Conservation (phyloP, 2,113 vertebrate genomes). For the Astatoreochromis straeleni region DNA sequence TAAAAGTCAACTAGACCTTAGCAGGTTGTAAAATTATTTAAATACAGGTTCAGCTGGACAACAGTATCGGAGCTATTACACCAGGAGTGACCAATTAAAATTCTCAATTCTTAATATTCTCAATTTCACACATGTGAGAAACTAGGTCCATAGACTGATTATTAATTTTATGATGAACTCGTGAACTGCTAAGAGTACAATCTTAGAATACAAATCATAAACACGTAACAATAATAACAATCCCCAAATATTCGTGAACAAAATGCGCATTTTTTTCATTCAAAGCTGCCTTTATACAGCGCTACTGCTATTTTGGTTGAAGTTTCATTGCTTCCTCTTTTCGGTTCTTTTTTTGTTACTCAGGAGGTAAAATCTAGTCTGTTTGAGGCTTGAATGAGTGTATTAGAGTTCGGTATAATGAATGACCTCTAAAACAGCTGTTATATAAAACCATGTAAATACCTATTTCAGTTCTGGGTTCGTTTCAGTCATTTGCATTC, state of each 20-base stretch:
- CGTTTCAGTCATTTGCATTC: not conserved
- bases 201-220: not conserved
- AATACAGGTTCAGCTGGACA: not conserved
- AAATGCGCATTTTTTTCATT: not conserved
- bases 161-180: not conserved
- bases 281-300: not conserved
- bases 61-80: not conserved
- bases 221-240: not conserved
- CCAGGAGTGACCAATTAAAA: not conserved
- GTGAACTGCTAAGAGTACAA: not conserved
- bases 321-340: not conserved
- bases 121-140: not conserved
- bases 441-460: not conserved
- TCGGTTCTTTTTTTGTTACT: not conserved
- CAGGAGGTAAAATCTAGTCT: not conserved
- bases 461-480: not conserved
- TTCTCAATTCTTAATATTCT: not conserved
- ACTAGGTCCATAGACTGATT: not conserved
- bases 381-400: not conserved
- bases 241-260: not conserved
- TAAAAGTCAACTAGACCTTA: not conserved
- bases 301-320: not conserved
- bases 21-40: not conserved
- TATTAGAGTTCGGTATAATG: accelerated
- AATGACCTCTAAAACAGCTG: not conserved